A percentile compares a stretch with the other conserved stretches of the same genome.
Evolutionary conservation across 2,888 invertebrate species (phyloP).

Genomic region (Ptilodon capucinus): DNA sequence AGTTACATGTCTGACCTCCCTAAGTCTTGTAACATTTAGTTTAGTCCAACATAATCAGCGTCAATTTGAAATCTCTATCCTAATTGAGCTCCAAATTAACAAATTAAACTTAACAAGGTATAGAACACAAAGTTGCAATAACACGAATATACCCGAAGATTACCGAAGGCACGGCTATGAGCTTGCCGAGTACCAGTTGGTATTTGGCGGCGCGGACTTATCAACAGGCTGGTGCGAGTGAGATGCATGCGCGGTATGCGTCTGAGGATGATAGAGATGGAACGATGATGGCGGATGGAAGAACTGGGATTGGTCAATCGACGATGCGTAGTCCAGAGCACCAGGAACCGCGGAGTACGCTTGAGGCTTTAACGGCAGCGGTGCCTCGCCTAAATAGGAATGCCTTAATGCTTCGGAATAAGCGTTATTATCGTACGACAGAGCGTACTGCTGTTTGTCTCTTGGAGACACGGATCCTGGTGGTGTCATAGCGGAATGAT

Average conservation of each 20-base stretch:
- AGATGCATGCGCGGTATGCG: constrained; percentile 69
- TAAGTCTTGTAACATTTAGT: neutral
- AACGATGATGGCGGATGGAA: constrained; percentile 91
- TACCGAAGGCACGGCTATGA: constrained; percentile 83
- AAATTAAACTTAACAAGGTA: constrained; percentile 38
- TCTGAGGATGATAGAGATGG: constrained; percentile 92
- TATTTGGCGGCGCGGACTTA: constrained; percentile 86
- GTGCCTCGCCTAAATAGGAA: constrained; percentile 76
- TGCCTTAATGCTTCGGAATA: constrained; percentile 85
- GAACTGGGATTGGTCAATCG: constrained; percentile 92
- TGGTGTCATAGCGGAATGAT: constrained; percentile 97
- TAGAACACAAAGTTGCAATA: constrained; percentile 30
- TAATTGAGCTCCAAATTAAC: constrained; percentile 45
- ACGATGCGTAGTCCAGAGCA: constrained; percentile 85
- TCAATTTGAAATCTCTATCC: constrained; percentile 32
- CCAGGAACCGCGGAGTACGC: constrained; percentile 91
- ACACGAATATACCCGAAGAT: constrained; percentile 13
- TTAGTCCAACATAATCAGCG: constrained; percentile 13
- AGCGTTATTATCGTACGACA: constrained; percentile 81
- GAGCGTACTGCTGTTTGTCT: constrained; percentile 87
- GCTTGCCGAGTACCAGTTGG: constrained; percentile 90
- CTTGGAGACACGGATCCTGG: constrained; percentile 98
- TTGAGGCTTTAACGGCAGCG: constrained; percentile 93
- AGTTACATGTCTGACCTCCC: too few species aligned
- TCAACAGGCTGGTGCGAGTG: constrained; percentile 72